Percentiles rank a stretch among this genome's conserved stretches.
Conservation (phyloP, 2,113 vertebrate species). For the Melospiza melodia region DNA sequence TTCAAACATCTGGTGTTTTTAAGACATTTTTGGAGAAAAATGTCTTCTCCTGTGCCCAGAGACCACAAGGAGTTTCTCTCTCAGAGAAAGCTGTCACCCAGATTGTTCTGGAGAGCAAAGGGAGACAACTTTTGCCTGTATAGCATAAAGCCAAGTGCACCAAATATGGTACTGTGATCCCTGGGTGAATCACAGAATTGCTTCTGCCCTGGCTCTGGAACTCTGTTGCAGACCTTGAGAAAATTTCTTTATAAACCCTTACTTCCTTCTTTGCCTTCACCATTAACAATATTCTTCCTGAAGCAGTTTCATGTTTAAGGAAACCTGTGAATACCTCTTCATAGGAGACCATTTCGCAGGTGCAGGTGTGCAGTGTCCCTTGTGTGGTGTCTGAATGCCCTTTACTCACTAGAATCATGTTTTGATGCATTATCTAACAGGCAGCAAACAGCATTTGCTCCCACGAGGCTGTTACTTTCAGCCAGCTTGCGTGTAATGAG, state of each 20-base stretch:
- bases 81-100: background rate
- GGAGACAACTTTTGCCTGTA: background rate
- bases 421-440: background rate
- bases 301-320: background rate
- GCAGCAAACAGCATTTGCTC: background rate
- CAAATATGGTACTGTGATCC: background rate
- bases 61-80: background rate
- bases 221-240: background rate
- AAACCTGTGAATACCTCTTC: background rate
- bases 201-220: background rate
- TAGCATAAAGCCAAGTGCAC: background rate
- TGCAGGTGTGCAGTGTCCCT: background rate
- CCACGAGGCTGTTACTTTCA: background rate
- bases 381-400: background rate
- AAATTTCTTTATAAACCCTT: background rate
- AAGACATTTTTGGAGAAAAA: conserved; percentile 30
- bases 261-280: background rate
- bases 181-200: background rate
- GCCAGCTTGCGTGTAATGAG: background rate
- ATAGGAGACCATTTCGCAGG: background rate
- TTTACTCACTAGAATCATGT: conserved; percentile 7
- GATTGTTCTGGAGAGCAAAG: background rate
- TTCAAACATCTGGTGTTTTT: conserved; percentile 58
- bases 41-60: background rate
- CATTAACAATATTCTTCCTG: background rate